A percentile compares a stretch with the other conserved stretches of the same genome.
Evolutionary conservation across 2,797 vertebrate genomes (phyloP).

Genomic region (Paramormyrops hopkinsi): DNA sequence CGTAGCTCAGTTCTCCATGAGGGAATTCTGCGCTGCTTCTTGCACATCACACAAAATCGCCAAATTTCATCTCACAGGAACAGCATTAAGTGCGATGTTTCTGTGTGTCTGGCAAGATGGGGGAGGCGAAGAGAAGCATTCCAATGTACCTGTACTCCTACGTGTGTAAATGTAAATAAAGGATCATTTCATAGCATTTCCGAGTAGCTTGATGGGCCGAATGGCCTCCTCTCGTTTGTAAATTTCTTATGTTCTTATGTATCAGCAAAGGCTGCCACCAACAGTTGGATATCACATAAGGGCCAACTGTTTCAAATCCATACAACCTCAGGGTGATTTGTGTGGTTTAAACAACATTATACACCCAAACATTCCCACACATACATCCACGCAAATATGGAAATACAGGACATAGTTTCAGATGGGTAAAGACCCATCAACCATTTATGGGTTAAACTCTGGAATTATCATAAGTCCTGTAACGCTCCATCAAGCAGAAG

Average conservation of each 20-base stretch:
- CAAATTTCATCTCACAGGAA: constrained; percentile 2
- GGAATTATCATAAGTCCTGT: neutral
- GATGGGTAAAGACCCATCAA: neutral
- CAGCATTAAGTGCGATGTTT: neutral
- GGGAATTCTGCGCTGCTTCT: neutral
- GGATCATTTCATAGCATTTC: neutral
- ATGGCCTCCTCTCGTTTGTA: too few species aligned
- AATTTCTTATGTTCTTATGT: too few species aligned
- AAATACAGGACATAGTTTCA: neutral
- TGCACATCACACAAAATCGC: neutral
- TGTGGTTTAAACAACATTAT: neutral
- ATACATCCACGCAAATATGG: neutral
- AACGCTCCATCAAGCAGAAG: neutral
- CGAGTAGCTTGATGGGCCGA: too few species aligned
- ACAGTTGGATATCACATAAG: neutral
- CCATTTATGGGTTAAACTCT: neutral
- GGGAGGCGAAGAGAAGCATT: neutral
- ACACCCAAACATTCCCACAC: neutral
- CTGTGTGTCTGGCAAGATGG: neutral
- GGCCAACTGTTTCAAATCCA: neutral
- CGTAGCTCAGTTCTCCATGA: neutral
- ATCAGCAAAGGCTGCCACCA: neutral
- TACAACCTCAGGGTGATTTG: neutral
- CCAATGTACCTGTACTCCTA: neutral
- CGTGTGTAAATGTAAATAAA: neutral